Percentiles rank a stretch among this genome's conserved stretches.
phyloP scores from a whole-genome alignment of 1,140 invertebrate species.

The Lanistes nyassanus region DNA sequence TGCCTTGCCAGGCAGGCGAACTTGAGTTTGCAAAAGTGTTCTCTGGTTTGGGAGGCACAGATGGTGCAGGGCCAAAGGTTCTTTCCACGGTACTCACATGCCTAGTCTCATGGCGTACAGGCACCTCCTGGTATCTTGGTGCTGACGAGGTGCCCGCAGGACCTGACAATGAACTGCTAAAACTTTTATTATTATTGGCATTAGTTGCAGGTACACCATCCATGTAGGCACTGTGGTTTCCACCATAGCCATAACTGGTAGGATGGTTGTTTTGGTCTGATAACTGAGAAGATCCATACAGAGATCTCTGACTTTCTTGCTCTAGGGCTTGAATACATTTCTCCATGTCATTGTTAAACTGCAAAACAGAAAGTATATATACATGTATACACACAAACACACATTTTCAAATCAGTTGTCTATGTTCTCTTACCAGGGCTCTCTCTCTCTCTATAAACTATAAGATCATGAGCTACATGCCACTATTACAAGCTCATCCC shows the following conservation, averaged over 20 bases:
- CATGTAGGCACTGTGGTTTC: not conserved
- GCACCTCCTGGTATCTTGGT: constrained; percentile 20
- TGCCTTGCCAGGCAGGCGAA: not conserved
- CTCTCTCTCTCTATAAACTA: too few relatives aligned
- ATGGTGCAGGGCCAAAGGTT: constrained; percentile 3
- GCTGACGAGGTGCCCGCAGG: not conserved
- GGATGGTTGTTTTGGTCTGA: constrained; percentile 19
- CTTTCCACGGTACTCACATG: constrained; percentile 24
- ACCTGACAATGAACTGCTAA: too few relatives aligned
- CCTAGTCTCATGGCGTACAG: constrained; percentile 14
- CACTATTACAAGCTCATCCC: too few relatives aligned
- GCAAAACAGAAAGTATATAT: constrained; percentile 16
- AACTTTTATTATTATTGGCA: not conserved
- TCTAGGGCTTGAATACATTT: constrained; percentile 40
- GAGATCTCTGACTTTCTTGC: constrained; percentile 32
- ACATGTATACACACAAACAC: constrained; percentile 4
- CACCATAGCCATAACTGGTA: not conserved
- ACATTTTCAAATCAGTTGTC: too few relatives aligned
- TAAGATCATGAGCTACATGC: too few relatives aligned
- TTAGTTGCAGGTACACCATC: not conserved
- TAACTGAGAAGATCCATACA: constrained; percentile 27
- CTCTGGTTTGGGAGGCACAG: constrained; percentile 10
- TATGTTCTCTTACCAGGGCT: too few relatives aligned
- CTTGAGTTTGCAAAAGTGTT: not conserved
- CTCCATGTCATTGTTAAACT: constrained; percentile 41